Conservation (phyloP, 2,113 vertebrate genomes). For the Leucoraja erinaceus region DNA sequence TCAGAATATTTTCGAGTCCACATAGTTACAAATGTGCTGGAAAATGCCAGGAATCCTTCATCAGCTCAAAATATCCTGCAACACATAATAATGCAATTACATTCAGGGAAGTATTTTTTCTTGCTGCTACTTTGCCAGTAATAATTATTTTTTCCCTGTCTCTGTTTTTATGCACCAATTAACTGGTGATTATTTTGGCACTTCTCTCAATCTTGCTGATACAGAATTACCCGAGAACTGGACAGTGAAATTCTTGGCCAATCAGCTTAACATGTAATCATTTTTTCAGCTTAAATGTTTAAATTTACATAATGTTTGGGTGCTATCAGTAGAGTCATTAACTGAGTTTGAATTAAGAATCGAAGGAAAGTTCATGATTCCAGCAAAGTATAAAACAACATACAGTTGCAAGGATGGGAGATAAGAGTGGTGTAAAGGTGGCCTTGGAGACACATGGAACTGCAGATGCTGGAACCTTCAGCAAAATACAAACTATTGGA, state of each 20-base stretch:
- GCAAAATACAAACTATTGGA: no score
- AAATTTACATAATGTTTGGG: not conserved
- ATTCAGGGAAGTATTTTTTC: not conserved
- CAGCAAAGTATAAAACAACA: not conserved
- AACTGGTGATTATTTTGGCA: not conserved
- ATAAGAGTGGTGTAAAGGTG: not conserved
- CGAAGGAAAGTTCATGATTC: not conserved
- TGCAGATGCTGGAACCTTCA: no score
- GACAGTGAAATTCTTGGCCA: not conserved
- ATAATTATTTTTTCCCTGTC: not conserved
- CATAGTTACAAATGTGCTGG: not conserved
- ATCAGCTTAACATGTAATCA: not conserved
- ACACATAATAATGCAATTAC: slow-evolving; percentile 11
- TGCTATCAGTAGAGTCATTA: not conserved
- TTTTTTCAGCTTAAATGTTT: not conserved
- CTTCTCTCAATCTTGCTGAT: not conserved
- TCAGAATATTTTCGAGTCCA: not conserved
- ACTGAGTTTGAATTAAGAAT: not conserved
- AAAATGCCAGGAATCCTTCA: not conserved
- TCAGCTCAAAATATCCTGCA: slow-evolving; percentile 12
- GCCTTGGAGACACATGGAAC: no score
- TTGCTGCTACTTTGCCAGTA: not conserved
- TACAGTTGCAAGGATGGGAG: not conserved
- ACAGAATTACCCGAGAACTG: not conserved
- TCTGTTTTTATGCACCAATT: not conserved